Percentiles rank a stretch among this genome's conserved stretches.
Conservation (phyloP, 2,888 invertebrate genomes). For the Conistra vaccinii region DNA sequence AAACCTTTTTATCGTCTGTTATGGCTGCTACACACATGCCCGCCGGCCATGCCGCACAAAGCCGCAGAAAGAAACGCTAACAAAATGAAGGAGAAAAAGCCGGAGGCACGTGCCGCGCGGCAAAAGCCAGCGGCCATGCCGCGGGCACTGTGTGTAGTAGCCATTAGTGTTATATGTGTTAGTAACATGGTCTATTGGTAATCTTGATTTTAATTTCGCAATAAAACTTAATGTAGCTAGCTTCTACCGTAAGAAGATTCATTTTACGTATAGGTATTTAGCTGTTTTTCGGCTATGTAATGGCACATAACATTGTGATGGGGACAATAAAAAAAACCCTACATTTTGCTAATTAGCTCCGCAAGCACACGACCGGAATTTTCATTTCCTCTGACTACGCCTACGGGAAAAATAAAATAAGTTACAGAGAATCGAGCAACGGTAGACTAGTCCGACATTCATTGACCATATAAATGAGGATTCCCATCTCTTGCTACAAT, state of each 20-base stretch:
- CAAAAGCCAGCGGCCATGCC: too few species aligned
- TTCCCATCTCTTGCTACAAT: not conserved
- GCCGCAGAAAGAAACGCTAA: too few species aligned
- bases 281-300: conserved; percentile 14
- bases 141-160: too few species aligned
- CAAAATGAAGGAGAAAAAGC: too few species aligned
- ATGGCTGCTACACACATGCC: too few species aligned
- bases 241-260: not conserved
- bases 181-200: too few species aligned
- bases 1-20: not conserved
- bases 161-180: too few species aligned
- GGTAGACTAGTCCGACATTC: not conserved
- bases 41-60: too few species aligned
- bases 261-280: not conserved
- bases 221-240: too few species aligned
- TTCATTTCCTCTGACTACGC: conserved; percentile 12
- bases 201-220: too few species aligned
- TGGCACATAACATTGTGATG: not conserved
- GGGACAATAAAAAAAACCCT: conserved; percentile 20
- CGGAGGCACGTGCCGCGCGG: too few species aligned
- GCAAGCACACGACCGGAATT: conserved; percentile 17
- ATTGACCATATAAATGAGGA: not conserved
- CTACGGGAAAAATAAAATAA: conserved; percentile 3
- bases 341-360: conserved; percentile 43
- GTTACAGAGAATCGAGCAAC: not conserved